Evolutionary conservation across 2,797 vertebrate genomes (phyloP), one percentile per base, ranked within the genome.

Genomic region (Tapirus indicus): DNA sequence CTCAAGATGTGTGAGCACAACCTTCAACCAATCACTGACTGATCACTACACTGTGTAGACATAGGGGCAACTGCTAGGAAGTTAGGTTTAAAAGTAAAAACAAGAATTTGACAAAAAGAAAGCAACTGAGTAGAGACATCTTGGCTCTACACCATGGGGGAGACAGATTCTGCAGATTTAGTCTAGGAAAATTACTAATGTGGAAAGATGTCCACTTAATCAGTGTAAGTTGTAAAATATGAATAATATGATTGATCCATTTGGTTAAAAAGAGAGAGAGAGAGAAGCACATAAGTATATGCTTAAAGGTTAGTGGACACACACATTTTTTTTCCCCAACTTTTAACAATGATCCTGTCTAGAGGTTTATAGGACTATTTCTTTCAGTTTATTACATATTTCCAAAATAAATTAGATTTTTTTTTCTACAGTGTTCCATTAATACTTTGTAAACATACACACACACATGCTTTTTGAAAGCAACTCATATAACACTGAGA

Each of bases 321-420:
- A 75, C 2, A 64, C 1, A 72, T 32, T 66, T 88, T 47, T 47
- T 29, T 13, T 35, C 52, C 44, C 20, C 64, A n/a, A n/a, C n/a
- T 86, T 93, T 74, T 85, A 80, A 68, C 60, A 80, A 11, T 66
- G 32, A 77, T 90, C 54, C 41, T 71, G 41, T 66, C 52, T 38
- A 38, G 35, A 35, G 21, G 14, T 66, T 83, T 91, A 77, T 41
- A 60, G 58, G 69, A 23, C n/a, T 91, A 5, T 68, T 86, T 71
- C 41, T 79, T 93, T 85, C 44, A 85, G 72, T 92, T 41, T 91
- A 44, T 52, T 62, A 12, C 77, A 6, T 89, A 78, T 93, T 93
- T 97, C 62, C n/a, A 96, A 77, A 93, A 87, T 90, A 84, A 60
- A 52, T 66, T 56, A 74, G 14, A 14, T 80, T 21, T 29, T 80